These are phyloP conservation scores for Tympanoctomys barrerae DNA, from an alignment of 2,797 vertebrate genomes.

Conservation along the genomic window DNA sequence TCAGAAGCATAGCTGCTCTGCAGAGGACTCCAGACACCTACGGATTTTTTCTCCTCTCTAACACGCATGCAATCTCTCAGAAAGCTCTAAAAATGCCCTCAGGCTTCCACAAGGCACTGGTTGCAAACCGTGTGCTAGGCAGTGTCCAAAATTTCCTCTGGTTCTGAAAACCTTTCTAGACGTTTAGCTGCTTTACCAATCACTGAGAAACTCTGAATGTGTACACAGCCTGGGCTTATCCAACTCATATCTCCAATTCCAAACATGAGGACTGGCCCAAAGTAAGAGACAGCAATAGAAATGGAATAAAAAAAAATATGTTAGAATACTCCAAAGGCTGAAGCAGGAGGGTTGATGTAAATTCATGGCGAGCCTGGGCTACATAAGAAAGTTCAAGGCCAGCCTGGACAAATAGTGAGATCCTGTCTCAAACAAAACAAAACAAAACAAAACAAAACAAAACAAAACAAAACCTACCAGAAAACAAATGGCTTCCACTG, in stretches of 20 bases:
- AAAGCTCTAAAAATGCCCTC: not conserved
- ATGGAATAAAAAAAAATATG: not conserved
- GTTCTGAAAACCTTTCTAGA: not conserved
- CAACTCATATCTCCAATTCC: not conserved
- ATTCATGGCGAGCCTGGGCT: not conserved
- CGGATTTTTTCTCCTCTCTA: not conserved
- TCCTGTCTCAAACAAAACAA: not conserved
- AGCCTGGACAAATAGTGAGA: not conserved
- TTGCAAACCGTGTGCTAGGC: not conserved
- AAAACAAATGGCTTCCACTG: not conserved
- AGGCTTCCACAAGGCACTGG: not conserved
- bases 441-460: not conserved
- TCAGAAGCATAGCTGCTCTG: not conserved
- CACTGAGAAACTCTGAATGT: not conserved
- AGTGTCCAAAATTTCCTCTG: not conserved
- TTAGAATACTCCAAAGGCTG: not conserved
- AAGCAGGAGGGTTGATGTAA: not conserved
- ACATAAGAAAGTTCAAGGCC: too few species aligned
- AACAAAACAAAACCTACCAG: not conserved
- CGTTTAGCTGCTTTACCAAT: not conserved
- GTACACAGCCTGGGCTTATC: not conserved
- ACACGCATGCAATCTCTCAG: not conserved
- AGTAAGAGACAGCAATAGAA: not conserved
- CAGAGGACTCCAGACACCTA: not conserved
- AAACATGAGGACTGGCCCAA: not conserved